Evolutionary conservation across 2,797 vertebrate genomes (phyloP), one percentile per base, ranked within the genome.

Genomic region (Pipistrellus kuhlii): DNA sequence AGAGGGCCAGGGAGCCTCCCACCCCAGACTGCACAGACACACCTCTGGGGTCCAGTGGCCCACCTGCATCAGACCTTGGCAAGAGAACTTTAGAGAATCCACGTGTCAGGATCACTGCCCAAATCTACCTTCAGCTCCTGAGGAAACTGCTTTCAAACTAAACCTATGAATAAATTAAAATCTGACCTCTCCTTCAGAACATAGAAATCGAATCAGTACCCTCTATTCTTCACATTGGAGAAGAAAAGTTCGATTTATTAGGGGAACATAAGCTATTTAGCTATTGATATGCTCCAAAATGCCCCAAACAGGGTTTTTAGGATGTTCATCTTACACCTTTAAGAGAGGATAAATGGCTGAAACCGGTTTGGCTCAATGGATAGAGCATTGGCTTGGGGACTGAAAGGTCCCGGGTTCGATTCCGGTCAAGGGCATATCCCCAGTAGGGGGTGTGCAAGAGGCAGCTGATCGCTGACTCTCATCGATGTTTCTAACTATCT

Each of bases 101-200:
- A 10, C 8, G 44, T 68, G 76, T 90, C 57, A 80, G 64, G 86
- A 89, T 80, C 55, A 91, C 30, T 80, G 41, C 21, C 73, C 87
- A 94, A 75, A 93, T 44, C 48, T 6, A 27, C 35, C 51, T 80
- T 88, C 21, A 80, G 68, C 27, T 68, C 55, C 59, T 41, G 5
- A 90, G 55, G 90, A 96, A 95, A 95, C 46, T 88, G 78, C 76
- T 71, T 93, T 44, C 69, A 62, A 3, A 76, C 13, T 12, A 85
- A 94, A 75, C 76, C 27, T 66, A 4, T 87, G 41, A 92, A 62
- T 62, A 72, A 82, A 48, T 71, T 94, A 85, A 94, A 96, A 83
- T 8, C 71, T 83, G 69, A 76, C 48, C 30, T 85, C 35, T 64
- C 57, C 68, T 80, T 17, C 13, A 82, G 9, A 17, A 71, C 38